These are phyloP conservation scores for Dicyrtoma fusca DNA, from an alignment of 2,888 invertebrate genomes.

Conservation along the genomic window DNA sequence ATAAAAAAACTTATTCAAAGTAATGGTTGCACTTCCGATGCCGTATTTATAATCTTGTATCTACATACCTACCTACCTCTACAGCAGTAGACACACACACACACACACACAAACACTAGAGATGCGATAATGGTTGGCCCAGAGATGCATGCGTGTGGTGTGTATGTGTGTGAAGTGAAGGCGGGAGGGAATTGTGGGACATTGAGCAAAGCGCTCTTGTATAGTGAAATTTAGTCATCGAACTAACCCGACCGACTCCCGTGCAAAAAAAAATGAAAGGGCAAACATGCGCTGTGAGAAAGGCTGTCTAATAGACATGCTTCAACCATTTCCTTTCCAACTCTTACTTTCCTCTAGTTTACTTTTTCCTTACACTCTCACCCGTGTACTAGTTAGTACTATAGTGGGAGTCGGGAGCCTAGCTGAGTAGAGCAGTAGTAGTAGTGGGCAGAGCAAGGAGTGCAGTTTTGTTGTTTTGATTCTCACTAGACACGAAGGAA, in stretches of 20 bases:
- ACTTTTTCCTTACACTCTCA: too few relatives aligned
- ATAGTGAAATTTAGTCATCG: too few relatives aligned
- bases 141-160: too few relatives aligned
- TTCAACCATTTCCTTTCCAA: constrained; percentile 14
- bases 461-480: neutral
- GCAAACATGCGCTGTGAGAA: constrained; percentile 38
- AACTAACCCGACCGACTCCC: constrained; percentile 5
- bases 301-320: constrained; percentile 15
- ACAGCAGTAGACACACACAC: neutral
- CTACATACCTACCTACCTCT: neutral
- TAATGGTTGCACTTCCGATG: too few relatives aligned
- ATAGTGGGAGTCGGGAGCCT: neutral
- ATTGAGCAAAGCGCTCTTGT: constrained; percentile 2
- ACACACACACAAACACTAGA: neutral
- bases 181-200: constrained; percentile 7
- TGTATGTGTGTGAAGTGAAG: neutral
- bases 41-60: too few relatives aligned
- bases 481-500: too few relatives aligned
- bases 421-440: neutral
- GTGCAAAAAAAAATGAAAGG: constrained; percentile 35
- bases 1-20: too few relatives aligned
- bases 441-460: neutral
- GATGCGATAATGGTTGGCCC: constrained; percentile 13
- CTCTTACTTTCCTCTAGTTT: constrained; percentile 16
- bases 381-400: neutral